Base-by-base conservation (phyloP, 2,888 invertebrate species). In the Noctua janthina region DNA sequence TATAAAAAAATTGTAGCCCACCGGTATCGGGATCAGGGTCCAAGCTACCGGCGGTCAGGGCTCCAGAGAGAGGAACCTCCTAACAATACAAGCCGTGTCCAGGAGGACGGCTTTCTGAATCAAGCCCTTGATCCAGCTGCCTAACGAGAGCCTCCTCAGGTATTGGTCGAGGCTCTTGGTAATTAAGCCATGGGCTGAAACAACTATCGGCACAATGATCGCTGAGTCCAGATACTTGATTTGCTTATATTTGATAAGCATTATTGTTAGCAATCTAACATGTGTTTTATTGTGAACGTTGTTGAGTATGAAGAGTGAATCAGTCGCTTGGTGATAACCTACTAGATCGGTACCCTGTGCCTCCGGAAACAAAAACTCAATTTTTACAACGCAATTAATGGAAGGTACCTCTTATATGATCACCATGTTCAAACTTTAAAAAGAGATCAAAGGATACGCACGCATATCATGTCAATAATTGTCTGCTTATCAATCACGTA, bases 371-470 rank as follows among this genome's bases (percentile, higher is more conserved):
- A 69, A 10, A 69, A 68, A 17, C 0, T 13, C 6, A 2, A 17
- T n/a, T 10, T 20, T 68, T 35, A 39, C 8, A 49, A 72, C 35
- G 17, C 20, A 76, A 49, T 72, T n/a, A 23, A 72, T 11, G 59
- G 17, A 1, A 56, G 35, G 35, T n/a, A 43, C 43, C 23, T 29
- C 43, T n/a, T 35, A 76, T 6, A 20, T 69, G 29, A 29, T 15
- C n/a, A 43, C 1, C 20, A 20, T 2, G 51, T 1, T 23, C 15
- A 68, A 75, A 68, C 3, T 43, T 29, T 15, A 70, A 54, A 54
- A 56, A 35, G 29, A 70, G 71, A 76, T 79, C 29, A 79, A 69
- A 79, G 29, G 35, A 62, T 69, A 69, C 23, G 71, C 23, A 46
- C 49, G 54, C 43, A 46, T 70, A 69, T 54, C 15, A 46, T 54